Evolutionary conservation across 2,797 vertebrate genomes (phyloP).

Genomic region (Sciaenops ocellatus): DNA sequence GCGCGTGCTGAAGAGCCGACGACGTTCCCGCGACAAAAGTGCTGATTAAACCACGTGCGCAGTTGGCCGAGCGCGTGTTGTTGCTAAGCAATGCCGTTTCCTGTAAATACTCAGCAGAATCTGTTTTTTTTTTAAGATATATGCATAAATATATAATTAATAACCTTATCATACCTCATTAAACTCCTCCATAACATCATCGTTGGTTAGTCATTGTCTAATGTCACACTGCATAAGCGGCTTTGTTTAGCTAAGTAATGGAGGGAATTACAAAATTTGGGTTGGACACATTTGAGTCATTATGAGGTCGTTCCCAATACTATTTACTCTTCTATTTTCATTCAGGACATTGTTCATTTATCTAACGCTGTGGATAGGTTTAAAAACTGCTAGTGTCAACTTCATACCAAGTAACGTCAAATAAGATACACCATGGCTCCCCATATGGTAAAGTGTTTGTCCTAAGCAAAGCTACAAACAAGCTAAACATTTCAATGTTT

Average conservation of each 20-base stretch:
- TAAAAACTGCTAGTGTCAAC: not conserved
- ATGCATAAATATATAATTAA: no score
- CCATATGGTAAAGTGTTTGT: not conserved
- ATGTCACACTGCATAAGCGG: not conserved
- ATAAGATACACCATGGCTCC: not conserved
- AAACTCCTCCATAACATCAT: not conserved
- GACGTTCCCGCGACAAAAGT: not conserved
- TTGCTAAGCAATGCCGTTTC: not conserved
- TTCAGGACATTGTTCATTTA: not conserved
- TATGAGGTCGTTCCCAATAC: not conserved
- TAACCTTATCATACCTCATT: not conserved
- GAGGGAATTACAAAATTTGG: no score
- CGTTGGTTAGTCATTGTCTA: not conserved
- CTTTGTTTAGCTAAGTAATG: not conserved
- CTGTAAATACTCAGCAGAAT: not conserved
- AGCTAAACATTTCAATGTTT: not conserved
- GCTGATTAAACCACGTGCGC: constrained; percentile 37
- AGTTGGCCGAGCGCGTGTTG: not conserved
- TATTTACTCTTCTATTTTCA: not conserved
- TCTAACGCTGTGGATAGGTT: not conserved
- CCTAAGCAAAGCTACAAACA: not conserved
- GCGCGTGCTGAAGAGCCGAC: not conserved
- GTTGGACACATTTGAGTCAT: not conserved
- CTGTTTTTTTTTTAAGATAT: not conserved
- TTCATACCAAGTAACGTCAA: not conserved